Conservation (phyloP, 2,113 vertebrate genomes). For the Carettochelys insculpta region DNA sequence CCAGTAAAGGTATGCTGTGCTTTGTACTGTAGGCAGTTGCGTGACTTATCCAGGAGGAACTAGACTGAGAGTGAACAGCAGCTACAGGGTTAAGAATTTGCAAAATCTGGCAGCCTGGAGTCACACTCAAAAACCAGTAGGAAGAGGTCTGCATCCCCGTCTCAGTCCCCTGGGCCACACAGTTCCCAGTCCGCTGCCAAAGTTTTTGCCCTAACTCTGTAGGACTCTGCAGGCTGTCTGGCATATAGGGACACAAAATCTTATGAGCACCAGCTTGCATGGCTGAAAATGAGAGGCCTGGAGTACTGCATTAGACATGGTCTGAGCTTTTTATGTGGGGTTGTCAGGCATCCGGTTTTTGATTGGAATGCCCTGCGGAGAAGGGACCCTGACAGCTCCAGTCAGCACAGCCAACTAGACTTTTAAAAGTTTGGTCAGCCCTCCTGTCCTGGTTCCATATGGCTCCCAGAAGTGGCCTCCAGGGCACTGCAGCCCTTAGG, state of each 20-base stretch:
- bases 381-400: too few relatives aligned
- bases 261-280: background rate
- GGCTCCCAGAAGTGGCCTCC: too few relatives aligned
- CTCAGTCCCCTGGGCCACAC: background rate
- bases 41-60: conserved; percentile 22
- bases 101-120: conserved; percentile 55
- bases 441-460: too few relatives aligned
- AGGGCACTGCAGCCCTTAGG: too few relatives aligned
- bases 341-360: too few relatives aligned
- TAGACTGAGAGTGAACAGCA: conserved; percentile 61
- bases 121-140: conserved; percentile 52
- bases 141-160: conserved; percentile 24
- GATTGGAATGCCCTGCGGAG: too few relatives aligned
- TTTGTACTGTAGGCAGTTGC: too few relatives aligned
- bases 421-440: too few relatives aligned
- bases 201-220: background rate
- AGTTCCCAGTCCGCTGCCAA: background rate
- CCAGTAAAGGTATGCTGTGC: conserved; percentile 64
- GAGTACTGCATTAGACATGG: background rate
- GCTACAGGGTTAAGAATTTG: conserved; percentile 63
- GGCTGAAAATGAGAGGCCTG: background rate
- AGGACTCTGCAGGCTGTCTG: background rate
- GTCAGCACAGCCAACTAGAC: too few relatives aligned
- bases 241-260: background rate
- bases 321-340: too few relatives aligned